Base-by-base conservation (phyloP, 2,888 invertebrate genomes). In the Ramazzottius varieornatus region DNA sequence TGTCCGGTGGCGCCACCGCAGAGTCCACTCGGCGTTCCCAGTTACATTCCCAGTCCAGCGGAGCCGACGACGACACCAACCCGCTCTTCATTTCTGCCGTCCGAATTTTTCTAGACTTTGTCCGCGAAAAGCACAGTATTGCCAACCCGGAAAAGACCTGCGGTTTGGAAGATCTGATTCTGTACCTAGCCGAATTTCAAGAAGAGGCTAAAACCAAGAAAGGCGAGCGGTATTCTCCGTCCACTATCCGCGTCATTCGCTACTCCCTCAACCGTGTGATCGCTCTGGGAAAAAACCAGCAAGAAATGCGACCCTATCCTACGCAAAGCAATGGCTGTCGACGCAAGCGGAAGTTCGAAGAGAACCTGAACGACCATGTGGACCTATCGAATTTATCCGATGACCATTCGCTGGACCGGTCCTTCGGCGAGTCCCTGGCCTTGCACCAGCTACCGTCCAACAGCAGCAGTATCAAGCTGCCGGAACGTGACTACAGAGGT, bases 11-110 rank as follows among this genome's bases (percentile, higher is more conserved):
- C n/a, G n/a, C n/a, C n/a, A n/a, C n/a, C n/a, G n/a, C n/a, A n/a
- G n/a, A n/a, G n/a, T n/a, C n/a, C n/a, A n/a, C n/a, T n/a, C n/a
- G n/a, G n/a, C n/a, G n/a, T n/a, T n/a, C n/a, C n/a, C n/a, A n/a
- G n/a, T n/a, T n/a, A n/a, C n/a, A n/a, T n/a, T n/a, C n/a, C n/a
- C n/a, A n/a, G n/a, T n/a, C n/a, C n/a, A n/a, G n/a, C n/a, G n/a
- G n/a, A n/a, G n/a, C n/a, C n/a, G 54, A 54, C 54, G 54, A 54
- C 54, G 54, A 54, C 29, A 54, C 54, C 4, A 54, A 54, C 24
- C 54, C 54, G n/a, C 29, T 54, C 20, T 54, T 54, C 29, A 54
- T 54, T 29, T 54, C 54, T 4, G 54, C 54, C 4, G 54, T 54
- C 4, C 20, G 54, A 29, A 54, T 54, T 8, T 54, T 54, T 29